phyloP scores from a whole-genome alignment of 2,113 vertebrate genomes.

The Tupaia chinensis region DNA sequence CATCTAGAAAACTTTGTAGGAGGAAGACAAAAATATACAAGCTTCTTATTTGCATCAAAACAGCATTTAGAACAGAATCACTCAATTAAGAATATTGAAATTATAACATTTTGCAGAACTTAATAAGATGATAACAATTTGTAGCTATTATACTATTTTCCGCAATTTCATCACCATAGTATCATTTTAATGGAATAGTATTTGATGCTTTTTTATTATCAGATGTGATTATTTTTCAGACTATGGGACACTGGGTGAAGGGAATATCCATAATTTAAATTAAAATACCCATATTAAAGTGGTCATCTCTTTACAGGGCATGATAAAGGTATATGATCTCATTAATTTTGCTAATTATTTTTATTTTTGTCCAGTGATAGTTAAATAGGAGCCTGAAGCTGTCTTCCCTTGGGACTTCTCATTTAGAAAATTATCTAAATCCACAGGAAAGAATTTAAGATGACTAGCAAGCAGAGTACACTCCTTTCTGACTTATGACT shows the following conservation, averaged over 20 bases:
- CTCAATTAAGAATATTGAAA: slow-evolving; percentile 68
- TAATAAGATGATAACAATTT: slow-evolving; percentile 62
- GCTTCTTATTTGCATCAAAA: slow-evolving; percentile 60
- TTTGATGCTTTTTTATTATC: slow-evolving; percentile 69
- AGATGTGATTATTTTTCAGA: slow-evolving; percentile 65
- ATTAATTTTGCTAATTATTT: slow-evolving; percentile 56
- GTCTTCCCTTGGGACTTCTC: slow-evolving; percentile 51
- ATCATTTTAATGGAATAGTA: slow-evolving; percentile 49
- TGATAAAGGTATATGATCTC: slow-evolving; percentile 23
- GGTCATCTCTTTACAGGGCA: background rate
- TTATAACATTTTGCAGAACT: slow-evolving; percentile 62
- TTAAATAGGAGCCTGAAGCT: slow-evolving; percentile 41
- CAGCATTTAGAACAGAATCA: slow-evolving; percentile 35
- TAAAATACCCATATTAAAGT: slow-evolving; percentile 40
- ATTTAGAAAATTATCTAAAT: slow-evolving; percentile 58
- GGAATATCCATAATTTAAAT: slow-evolving; percentile 66
- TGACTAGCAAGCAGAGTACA: background rate
- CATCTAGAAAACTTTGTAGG: slow-evolving; percentile 51
- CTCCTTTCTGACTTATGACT: slow-evolving; percentile 51
- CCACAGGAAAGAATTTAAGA: background rate
- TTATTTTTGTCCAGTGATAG: slow-evolving; percentile 56
- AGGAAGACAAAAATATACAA: background rate
- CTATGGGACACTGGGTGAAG: slow-evolving; percentile 59
- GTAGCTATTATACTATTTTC: slow-evolving; percentile 66
- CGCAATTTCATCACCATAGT: slow-evolving; percentile 49